Conservation (phyloP, 2,797 vertebrate species). For the Mastacembelus armatus region DNA sequence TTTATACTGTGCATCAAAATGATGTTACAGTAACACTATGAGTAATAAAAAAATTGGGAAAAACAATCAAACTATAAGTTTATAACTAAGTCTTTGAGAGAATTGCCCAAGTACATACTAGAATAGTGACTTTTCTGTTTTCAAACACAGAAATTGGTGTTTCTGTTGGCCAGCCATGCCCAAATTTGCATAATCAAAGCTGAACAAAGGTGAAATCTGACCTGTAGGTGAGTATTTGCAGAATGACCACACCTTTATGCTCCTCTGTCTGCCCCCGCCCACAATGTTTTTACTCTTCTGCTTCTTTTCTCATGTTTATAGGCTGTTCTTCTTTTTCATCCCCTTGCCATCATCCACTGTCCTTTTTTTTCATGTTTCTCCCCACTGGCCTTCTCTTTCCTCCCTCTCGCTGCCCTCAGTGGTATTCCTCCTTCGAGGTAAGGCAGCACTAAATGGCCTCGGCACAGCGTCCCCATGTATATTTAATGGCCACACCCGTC, state of each 20-base stretch:
- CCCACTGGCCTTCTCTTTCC: too few relatives aligned
- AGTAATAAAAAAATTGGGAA: not conserved
- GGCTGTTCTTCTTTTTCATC: not conserved
- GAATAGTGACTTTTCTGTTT: not conserved
- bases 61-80: not conserved
- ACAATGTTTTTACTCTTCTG: not conserved
- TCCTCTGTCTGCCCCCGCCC: not conserved
- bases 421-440: constrained; percentile 55
- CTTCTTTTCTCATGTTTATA: not conserved
- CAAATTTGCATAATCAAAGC: not conserved
- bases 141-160: not conserved
- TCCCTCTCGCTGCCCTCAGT: constrained; percentile 16
- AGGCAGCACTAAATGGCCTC: constrained; percentile 71
- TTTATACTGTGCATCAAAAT: too few relatives aligned
- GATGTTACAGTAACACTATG: not conserved
- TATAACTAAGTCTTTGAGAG: not conserved
- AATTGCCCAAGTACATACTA: not conserved
- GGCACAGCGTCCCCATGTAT: constrained; percentile 69
- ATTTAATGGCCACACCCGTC: constrained; percentile 76
- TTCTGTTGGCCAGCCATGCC: not conserved
- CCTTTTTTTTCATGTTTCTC: not conserved
- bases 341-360: not conserved
- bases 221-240: not conserved
- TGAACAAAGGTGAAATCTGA: constrained; percentile 1
- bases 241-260: not conserved